Conservation (phyloP, 2,888 invertebrate genomes). For the Patella ulyssiponensis region DNA sequence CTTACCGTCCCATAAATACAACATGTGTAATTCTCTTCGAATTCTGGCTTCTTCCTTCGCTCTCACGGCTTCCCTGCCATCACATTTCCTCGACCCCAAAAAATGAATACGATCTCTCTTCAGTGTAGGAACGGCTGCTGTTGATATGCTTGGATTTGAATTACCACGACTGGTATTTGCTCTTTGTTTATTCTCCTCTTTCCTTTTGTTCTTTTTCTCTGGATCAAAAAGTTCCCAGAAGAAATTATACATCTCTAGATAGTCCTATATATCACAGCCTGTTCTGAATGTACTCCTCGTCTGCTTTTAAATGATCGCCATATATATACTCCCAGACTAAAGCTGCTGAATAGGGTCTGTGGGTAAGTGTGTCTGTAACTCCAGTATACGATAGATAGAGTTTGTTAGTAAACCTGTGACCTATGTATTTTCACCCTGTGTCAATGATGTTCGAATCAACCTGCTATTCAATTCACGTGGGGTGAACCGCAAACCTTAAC, state of each 20-base stretch:
- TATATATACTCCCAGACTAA: no score
- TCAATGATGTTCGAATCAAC: no score
- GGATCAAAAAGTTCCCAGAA: slow-evolving; percentile 57
- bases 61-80: slow-evolving; percentile 16
- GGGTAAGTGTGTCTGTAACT: no score
- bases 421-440: no score
- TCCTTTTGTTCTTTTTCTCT: slow-evolving; percentile 43
- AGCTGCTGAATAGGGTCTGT: no score
- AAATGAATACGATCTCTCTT: slow-evolving; percentile 33
- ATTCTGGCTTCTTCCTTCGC: background rate
- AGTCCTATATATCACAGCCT: no score
- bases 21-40: background rate
- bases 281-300: no score
- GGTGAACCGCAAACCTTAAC: no score
- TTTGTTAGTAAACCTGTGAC: no score
- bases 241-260: slow-evolving; percentile 35
- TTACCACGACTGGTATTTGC: slow-evolving; percentile 22
- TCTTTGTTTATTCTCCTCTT: slow-evolving; percentile 41
- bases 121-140: slow-evolving; percentile 31
- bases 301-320: no score
- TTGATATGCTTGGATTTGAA: slow-evolving; percentile 5
- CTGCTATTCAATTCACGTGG: no score
- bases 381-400: no score
- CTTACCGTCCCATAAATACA: background rate
- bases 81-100: slow-evolving; percentile 26